These are phyloP conservation scores for Amorpha juglandis DNA, from an alignment of 2,888 invertebrate genomes.

Conservation along the genomic window DNA sequence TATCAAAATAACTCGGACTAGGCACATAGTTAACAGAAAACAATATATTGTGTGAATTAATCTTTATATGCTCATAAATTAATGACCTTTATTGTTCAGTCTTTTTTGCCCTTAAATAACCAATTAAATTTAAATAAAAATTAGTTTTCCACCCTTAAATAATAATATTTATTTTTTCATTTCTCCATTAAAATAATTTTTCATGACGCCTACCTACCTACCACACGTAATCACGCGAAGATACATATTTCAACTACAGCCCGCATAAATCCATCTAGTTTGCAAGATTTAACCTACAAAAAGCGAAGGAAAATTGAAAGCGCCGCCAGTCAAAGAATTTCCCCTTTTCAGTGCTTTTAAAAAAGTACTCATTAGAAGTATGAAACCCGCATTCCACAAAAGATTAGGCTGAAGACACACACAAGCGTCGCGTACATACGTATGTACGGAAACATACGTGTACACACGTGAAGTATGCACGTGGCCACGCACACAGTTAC, in stretches of 20 bases:
- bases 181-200: neutral
- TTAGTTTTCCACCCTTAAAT: neutral
- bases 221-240: constrained; percentile 14
- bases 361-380: constrained; percentile 67
- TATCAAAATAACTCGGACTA: no score
- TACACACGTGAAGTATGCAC: constrained; percentile 44
- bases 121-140: no score
- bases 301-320: constrained; percentile 52
- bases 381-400: constrained; percentile 80
- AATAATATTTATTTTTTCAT: neutral
- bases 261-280: constrained; percentile 27
- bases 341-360: constrained; percentile 73
- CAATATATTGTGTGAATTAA: no score
- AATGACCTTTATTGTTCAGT: no score
- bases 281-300: constrained; percentile 33
- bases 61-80: no score
- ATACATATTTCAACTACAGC: constrained; percentile 6
- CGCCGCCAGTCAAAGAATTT: constrained; percentile 61
- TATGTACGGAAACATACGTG: constrained; percentile 33
- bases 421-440: constrained; percentile 34
- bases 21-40: no score
- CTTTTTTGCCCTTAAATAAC: no score
- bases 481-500: constrained; percentile 47
- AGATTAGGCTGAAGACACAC: constrained; percentile 73
- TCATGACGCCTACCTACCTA: neutral